Evolutionary conservation across 2,797 vertebrate species (phyloP).

Genomic region (Psittacula derbiana): DNA sequence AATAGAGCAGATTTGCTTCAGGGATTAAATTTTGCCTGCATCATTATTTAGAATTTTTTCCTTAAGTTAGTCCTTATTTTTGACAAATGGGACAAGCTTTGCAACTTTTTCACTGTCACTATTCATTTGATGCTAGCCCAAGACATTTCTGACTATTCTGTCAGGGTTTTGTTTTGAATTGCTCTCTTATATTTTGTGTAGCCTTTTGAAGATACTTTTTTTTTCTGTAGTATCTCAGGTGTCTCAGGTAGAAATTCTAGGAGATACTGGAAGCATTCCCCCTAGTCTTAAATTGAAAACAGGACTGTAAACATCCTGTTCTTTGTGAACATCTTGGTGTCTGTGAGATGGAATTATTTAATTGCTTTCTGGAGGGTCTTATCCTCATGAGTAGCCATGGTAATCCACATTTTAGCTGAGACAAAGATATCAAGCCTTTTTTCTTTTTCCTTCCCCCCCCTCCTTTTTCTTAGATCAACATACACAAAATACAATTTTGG

Average conservation of each 20-base stretch:
- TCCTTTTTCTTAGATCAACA: neutral
- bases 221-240: neutral
- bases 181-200: neutral
- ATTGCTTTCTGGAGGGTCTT: neutral
- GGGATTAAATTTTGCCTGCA: neutral
- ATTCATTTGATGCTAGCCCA: neutral
- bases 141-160: neutral
- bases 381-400: neutral
- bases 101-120: neutral
- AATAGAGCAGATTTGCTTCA: neutral
- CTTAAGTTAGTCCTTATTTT: neutral
- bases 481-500: neutral
- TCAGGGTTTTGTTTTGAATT: neutral
- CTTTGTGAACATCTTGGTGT: neutral
- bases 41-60: neutral
- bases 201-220: neutral
- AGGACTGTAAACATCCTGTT: neutral
- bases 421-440: neutral
- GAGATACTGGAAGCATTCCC: neutral
- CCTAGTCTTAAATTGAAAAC: neutral
- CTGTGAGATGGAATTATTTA: neutral
- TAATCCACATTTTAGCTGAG: neutral
- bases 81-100: neutral
- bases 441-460: neutral
- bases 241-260: neutral